Base-by-base conservation (phyloP, 2,797 vertebrate genomes). In the Neosilurus hyrtlii region DNA sequence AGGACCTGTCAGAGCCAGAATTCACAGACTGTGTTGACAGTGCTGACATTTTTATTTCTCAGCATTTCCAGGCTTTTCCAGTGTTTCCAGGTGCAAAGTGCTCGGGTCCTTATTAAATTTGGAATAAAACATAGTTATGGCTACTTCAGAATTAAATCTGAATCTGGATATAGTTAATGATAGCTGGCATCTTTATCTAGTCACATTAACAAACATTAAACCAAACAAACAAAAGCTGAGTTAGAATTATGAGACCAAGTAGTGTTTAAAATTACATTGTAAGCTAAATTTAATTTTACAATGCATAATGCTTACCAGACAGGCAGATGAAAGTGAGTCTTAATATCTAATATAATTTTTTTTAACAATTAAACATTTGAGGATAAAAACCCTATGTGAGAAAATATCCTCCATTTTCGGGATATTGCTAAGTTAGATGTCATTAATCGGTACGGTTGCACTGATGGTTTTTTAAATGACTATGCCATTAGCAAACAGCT, bases 1-100 rank as follows among this genome's bases (percentile, higher is more conserved):
- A 51, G 6, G 43, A 71, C 51, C 68, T 51, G 24, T 54, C 51
- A 73, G 71, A 54, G 71, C 51, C 24, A 73, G 71, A 73, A 54
- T 73, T 56, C 51, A 73, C 51, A 73, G n/a, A 72, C 70, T 16
- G 51, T 16, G 51, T 51, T 71, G 70, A 73, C 51, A 54, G 51
- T 54, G 51, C 15, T 73, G 71, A 56, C 52, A 30, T 54, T 73
- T 73, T 56, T 56, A 73, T n/a, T 54, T 73, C 24, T 30, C 51
- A 2, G 49, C 4, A 14, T 49, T 70, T 49, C 20, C 11, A 2
- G 20, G 0, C 51, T 54, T 54, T 56, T 54, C n/a, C 49, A 52
- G 14, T 73, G 71, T 54, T 73, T 30, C 51, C 24, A 73, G 24
- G 22, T 70, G 43, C 67, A 70, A 51, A 49, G 12, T 24, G 43